Evolutionary conservation across 2,888 invertebrate genomes (phyloP).

Genomic region (Ashinkailepas kermadecensis): DNA sequence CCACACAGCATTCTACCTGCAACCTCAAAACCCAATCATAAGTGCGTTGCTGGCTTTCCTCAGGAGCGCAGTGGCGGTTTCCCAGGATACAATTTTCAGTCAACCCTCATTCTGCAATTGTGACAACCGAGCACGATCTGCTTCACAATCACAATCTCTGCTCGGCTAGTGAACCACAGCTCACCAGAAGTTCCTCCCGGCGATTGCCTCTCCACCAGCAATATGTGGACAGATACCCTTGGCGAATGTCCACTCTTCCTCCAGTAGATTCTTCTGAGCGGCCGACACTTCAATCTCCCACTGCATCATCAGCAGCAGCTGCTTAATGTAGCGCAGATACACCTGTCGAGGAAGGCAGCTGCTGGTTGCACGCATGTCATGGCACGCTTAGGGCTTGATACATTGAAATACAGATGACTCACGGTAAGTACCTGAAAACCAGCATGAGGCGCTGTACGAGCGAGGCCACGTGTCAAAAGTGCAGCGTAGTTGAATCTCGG

Average conservation of each 20-base stretch:
- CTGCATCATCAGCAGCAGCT: slow-evolving; percentile 60
- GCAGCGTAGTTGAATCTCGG: no score
- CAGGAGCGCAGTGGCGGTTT: no score
- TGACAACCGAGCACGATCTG: neutral
- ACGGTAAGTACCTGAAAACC: no score
- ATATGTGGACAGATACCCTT: slow-evolving; percentile 69
- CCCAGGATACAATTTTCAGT: no score
- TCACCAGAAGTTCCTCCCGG: slow-evolving; percentile 69
- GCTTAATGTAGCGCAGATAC: slow-evolving; percentile 77
- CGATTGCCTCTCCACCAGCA: slow-evolving; percentile 61
- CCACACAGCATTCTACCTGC: no score
- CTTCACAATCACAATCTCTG: no score
- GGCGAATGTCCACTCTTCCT: slow-evolving; percentile 82
- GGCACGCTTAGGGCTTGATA: no score
- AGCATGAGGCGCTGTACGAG: no score
- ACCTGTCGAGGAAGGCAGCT: slow-evolving; percentile 48
- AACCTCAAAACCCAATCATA: no score
- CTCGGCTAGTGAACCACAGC: slow-evolving; percentile 32
- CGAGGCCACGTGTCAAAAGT: no score
- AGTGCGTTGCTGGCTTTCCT: no score
- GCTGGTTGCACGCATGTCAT: neutral
- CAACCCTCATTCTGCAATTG: neutral
- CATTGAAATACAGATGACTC: no score
- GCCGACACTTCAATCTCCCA: slow-evolving; percentile 32
- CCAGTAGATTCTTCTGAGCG: slow-evolving; percentile 62